These are phyloP conservation scores for Tetranychus piercei DNA, from an alignment of 2,888 invertebrate species.

Conservation along the genomic window DNA sequence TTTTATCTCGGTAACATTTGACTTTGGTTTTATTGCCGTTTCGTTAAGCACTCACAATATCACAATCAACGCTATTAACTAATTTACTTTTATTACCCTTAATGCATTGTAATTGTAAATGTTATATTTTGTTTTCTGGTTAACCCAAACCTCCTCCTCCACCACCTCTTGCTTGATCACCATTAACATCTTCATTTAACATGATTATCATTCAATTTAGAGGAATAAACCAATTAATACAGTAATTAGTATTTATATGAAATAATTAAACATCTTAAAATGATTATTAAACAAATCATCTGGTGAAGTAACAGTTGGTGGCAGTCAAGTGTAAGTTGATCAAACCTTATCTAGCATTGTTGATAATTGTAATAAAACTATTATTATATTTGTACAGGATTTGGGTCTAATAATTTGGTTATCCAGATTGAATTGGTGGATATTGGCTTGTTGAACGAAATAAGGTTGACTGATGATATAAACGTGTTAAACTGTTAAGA, in stretches of 20 bases:
- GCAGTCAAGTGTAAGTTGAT: not conserved
- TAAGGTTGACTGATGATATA: too few species aligned
- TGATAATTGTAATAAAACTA: too few species aligned
- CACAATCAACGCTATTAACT: not conserved
- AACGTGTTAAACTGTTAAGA: too few species aligned
- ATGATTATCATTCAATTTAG: not conserved
- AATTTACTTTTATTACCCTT: not conserved
- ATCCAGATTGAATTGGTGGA: too few species aligned
- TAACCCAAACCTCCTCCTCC: not conserved
- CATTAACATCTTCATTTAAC: not conserved
- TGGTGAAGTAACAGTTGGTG: not conserved
- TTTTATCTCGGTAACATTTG: not conserved
- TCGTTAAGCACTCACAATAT: not conserved
- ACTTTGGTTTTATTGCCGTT: not conserved
- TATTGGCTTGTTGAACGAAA: too few species aligned
- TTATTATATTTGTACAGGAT: too few species aligned
- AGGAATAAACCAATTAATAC: not conserved
- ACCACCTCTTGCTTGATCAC: not conserved
- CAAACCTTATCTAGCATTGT: too few species aligned
- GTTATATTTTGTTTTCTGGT: not conserved
- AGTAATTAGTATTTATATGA: not conserved
- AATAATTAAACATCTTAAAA: not conserved
- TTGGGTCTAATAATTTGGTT: too few species aligned
- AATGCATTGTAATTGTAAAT: not conserved
- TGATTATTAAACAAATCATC: not conserved